Evolutionary conservation across 2,113 vertebrate species (phyloP).

Genomic region (Apeltes quadracus): DNA sequence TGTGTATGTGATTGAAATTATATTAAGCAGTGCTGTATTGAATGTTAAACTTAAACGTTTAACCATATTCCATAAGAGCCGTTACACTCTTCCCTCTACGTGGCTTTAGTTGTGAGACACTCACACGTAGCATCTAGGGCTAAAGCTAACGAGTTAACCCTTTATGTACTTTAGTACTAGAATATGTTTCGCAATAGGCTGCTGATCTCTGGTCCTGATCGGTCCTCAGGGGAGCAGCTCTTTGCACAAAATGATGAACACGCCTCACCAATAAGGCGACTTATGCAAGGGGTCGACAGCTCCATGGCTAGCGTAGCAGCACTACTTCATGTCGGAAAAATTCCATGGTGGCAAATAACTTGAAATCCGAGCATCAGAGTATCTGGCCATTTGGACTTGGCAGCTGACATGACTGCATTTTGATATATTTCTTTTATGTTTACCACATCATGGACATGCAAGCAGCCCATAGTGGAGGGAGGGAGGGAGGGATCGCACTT

Average conservation of each 20-base stretch:
- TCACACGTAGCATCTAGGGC: neutral
- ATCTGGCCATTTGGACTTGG: neutral
- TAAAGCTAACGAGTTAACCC: neutral
- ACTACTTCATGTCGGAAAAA: neutral
- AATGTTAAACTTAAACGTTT: too few species aligned
- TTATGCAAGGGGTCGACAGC: neutral
- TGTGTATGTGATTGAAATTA: too few species aligned
- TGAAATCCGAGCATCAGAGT: neutral
- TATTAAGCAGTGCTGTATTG: too few species aligned
- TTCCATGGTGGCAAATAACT: neutral
- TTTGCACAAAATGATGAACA: neutral
- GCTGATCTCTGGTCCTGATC: neutral
- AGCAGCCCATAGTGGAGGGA: too few species aligned
- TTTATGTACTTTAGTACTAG: too few species aligned
- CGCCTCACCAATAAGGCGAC: neutral
- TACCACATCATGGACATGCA: neutral
- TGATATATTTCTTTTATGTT: conserved; percentile 5
- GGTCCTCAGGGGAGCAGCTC: conserved; percentile 11
- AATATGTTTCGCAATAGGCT: neutral
- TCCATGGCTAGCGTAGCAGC: neutral
- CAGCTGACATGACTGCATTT: neutral
- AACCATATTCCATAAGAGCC: neutral
- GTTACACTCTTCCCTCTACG: neutral
- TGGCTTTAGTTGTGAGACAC: neutral
- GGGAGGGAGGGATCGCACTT: too few species aligned